Evolutionary conservation across 2,113 vertebrate genomes (phyloP).

Genomic region (Ammodytes marinus): DNA sequence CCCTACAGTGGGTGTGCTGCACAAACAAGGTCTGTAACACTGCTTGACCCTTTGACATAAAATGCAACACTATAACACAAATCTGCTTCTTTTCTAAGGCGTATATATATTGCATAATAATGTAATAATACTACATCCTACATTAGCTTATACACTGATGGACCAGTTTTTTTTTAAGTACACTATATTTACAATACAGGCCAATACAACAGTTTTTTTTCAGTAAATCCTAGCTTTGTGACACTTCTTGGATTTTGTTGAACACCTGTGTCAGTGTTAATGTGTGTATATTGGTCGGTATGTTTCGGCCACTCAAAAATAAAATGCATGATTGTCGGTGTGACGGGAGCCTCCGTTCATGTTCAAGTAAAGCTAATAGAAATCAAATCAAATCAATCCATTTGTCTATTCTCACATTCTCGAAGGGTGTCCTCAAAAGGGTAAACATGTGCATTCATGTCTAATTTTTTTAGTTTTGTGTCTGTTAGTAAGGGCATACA

Average conservation of each 20-base stretch:
- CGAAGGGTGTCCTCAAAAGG: not conserved
- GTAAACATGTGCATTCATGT: not conserved
- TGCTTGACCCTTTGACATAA: not conserved
- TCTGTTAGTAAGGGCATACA: not conserved
- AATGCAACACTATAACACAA: not conserved
- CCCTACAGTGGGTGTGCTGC: constrained; percentile 31
- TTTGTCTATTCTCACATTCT: no score
- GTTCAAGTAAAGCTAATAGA: constrained; percentile 13
- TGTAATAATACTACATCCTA: not conserved
- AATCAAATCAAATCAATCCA: constrained; percentile 13
- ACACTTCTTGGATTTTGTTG: not conserved
- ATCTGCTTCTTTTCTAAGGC: not conserved
- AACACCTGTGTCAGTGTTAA: not conserved
- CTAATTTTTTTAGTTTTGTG: no score
- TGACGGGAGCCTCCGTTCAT: not conserved
- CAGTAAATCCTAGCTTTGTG: not conserved
- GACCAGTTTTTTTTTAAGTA: not conserved
- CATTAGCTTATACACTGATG: not conserved
- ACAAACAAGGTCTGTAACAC: constrained; percentile 3
- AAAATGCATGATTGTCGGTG: not conserved
- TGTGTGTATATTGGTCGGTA: not conserved
- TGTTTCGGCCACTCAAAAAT: not conserved
- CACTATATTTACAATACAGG: not conserved
- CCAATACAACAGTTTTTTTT: not conserved
- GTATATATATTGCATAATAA: not conserved